A percentile compares a stretch with the other conserved stretches of the same genome.
These are phyloP conservation scores for Aculops lycopersici DNA, from an alignment of 1,140 invertebrate species.

Conservation along the genomic window DNA sequence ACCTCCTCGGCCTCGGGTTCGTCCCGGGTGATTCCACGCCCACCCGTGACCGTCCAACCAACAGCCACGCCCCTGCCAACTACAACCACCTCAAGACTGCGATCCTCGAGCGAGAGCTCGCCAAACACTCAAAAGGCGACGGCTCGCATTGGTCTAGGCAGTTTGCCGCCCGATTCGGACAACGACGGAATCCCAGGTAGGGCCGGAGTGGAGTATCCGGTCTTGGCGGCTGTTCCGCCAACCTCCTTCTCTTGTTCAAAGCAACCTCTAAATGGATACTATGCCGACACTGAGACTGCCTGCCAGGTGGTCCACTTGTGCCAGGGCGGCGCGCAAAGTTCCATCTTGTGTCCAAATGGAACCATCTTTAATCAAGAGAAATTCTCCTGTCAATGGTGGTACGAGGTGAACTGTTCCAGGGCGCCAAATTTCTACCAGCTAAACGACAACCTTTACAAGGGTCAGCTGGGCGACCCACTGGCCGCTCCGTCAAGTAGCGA, in stretches of 20 bases:
- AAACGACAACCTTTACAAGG: constrained; percentile 16
- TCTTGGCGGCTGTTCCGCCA: constrained; percentile 11
- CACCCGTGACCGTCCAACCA: not conserved
- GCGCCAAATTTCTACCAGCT: constrained; percentile 11
- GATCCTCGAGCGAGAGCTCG: not conserved
- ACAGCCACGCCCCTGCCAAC: not conserved
- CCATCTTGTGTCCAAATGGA: constrained; percentile 24
- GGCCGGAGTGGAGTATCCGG: constrained; percentile 11
- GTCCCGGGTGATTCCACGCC: too few relatives aligned
- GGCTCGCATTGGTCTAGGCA: constrained; percentile 4
- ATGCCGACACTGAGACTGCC: constrained; percentile 37
- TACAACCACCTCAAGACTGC: not conserved
- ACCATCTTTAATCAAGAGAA: constrained; percentile 21
- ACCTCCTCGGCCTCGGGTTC: too few relatives aligned
- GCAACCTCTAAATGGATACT: constrained; percentile 13
- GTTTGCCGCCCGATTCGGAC: constrained; percentile 8
- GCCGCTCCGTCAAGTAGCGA: too few relatives aligned
- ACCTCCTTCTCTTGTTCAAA: constrained; percentile 14
- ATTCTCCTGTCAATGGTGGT: constrained; percentile 24
- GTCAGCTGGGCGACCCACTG: too few relatives aligned
- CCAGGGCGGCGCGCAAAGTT: constrained; percentile 16
- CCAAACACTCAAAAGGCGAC: not conserved
- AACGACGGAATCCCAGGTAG: constrained; percentile 11
- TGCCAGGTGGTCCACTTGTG: constrained; percentile 41
- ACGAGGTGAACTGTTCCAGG: constrained; percentile 17